Percentiles rank a stretch among this genome's conserved stretches.
These are phyloP conservation scores for cattle (Bos taurus) DNA, from an alignment of 2,113 vertebrate species.

Conservation along the genomic window DNA sequence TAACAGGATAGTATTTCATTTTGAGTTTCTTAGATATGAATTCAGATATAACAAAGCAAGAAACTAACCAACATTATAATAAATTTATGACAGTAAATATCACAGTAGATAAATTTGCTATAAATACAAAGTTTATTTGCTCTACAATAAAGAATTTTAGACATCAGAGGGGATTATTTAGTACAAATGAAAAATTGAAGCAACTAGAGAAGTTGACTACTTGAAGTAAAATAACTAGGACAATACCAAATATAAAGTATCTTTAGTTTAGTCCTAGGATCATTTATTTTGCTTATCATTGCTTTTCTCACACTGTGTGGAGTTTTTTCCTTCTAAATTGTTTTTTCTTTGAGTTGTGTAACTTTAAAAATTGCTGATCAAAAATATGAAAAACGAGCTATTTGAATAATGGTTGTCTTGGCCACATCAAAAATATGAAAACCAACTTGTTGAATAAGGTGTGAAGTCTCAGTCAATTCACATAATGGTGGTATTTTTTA, in stretches of 20 bases:
- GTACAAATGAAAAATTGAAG: neutral
- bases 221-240: neutral
- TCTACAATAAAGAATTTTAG: neutral
- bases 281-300: neutral
- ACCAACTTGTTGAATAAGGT: neutral
- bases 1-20: constrained; percentile 22
- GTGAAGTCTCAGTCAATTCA: neutral
- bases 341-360: neutral
- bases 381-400: neutral
- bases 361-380: neutral
- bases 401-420: neutral
- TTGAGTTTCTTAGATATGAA: constrained; percentile 25
- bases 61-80: neutral
- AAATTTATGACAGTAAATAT: neutral
- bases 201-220: neutral
- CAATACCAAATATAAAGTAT: neutral
- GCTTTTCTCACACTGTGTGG: neutral
- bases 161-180: neutral
- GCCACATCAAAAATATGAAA: constrained; percentile 12
- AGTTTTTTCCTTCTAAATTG: neutral
- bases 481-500: neutral
- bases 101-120: neutral
- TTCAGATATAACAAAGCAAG: constrained; percentile 4
- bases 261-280: neutral
- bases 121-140: neutral